Conservation (phyloP, 2,113 vertebrate species). For the Entomyzon cyanotis region DNA sequence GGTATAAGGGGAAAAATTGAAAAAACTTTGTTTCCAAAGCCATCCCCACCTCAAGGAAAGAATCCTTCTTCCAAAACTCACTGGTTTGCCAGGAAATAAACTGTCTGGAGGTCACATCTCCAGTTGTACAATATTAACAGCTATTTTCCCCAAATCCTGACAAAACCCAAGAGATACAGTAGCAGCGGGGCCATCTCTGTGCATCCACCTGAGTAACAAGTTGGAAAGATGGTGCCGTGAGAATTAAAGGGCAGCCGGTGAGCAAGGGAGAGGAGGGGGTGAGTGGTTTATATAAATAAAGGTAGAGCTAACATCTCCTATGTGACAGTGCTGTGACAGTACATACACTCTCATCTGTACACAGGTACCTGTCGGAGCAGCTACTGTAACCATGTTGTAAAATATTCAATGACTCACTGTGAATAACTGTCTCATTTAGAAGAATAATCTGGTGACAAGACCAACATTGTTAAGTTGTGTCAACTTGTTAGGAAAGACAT, state of each 20-base stretch:
- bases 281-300: constrained; percentile 56
- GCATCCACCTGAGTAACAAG: background rate
- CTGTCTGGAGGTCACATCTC: background rate
- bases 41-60: background rate
- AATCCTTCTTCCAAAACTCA: background rate
- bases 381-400: constrained; percentile 25
- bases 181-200: background rate
- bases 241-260: background rate
- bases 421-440: constrained; percentile 45
- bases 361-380: constrained; percentile 34
- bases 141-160: background rate
- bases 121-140: background rate
- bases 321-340: constrained; percentile 38
- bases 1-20: background rate
- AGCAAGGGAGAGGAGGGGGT: background rate
- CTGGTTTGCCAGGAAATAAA: background rate
- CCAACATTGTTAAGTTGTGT: constrained; percentile 59
- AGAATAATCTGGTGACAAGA: constrained; percentile 42
- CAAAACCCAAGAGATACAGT: background rate
- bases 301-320: constrained; percentile 25
- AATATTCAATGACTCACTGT: constrained; percentile 46
- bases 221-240: background rate
- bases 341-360: constrained; percentile 22
- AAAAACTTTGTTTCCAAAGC: background rate
- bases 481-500: constrained; percentile 56